A percentile compares a stretch with the other conserved stretches of the same genome.
Evolutionary conservation across 2,888 invertebrate genomes (phyloP).

Genomic region (Branchipolynoe longqiensis): DNA sequence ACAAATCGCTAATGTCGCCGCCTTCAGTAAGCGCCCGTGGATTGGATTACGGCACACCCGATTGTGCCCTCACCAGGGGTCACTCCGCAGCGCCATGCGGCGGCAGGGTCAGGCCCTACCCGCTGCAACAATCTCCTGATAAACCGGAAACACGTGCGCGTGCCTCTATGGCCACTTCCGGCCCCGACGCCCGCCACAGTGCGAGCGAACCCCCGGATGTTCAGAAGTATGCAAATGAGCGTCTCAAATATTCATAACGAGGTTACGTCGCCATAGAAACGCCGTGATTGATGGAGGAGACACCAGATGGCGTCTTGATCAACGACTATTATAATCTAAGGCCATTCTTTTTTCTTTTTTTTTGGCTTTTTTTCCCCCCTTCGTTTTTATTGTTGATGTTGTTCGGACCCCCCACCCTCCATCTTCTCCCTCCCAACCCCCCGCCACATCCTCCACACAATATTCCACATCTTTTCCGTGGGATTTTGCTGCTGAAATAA

Average conservation of each 20-base stretch:
- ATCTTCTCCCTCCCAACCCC: too few species aligned
- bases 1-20: constrained; percentile 24
- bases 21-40: background rate
- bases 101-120: background rate
- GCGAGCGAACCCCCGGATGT: constrained; percentile 30
- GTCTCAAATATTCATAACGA: constrained; percentile 44
- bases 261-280: constrained; percentile 41
- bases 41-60: constrained; percentile 1
- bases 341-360: background rate
- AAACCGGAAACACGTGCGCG: constrained; percentile 37
- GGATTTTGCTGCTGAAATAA: too few species aligned
- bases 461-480: too few species aligned
- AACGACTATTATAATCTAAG: constrained; percentile 2
- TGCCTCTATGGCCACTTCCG: constrained; percentile 1
- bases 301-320: constrained; percentile 42
- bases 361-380: too few species aligned
- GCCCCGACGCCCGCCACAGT: background rate
- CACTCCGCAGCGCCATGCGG: background rate
- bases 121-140: constrained; percentile 18
- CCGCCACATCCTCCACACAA: too few species aligned
- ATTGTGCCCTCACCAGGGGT: background rate
- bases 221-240: constrained; percentile 38
- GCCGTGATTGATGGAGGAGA: constrained; percentile 39
- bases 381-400: too few species aligned
- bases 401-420: too few species aligned